Conservation (phyloP, 2,888 invertebrate species). For the Cabera pusaria region DNA sequence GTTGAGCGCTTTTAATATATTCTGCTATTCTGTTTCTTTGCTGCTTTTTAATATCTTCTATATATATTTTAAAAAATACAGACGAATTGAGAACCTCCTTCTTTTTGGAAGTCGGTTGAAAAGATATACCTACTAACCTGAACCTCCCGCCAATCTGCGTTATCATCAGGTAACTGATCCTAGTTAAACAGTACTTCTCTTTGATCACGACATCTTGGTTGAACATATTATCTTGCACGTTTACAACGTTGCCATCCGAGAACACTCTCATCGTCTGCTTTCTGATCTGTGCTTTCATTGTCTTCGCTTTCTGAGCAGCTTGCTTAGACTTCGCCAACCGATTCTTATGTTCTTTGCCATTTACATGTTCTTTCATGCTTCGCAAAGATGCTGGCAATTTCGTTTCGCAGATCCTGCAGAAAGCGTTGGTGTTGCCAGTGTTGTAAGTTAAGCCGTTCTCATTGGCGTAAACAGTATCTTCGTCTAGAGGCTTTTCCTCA, state of each 20-base stretch:
- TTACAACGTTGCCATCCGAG: constrained; percentile 2
- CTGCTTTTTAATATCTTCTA: too few species aligned
- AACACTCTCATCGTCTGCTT: constrained; percentile 19
- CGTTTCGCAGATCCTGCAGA: constrained; percentile 37
- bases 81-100: too few species aligned
- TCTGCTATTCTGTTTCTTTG: too few species aligned
- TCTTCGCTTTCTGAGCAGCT: neutral
- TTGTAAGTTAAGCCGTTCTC: constrained; percentile 38
- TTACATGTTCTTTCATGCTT: constrained; percentile 45
- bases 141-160: constrained; percentile 9
- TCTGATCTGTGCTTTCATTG: neutral
- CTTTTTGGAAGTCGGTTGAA: too few species aligned
- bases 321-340: constrained; percentile 13
- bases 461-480: constrained; percentile 30
- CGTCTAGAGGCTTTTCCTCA: constrained; percentile 3
- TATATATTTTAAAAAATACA: too few species aligned
- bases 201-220: constrained; percentile 36
- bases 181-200: constrained; percentile 33
- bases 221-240: constrained; percentile 7
- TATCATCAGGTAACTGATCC: constrained; percentile 33
- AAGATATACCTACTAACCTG: too few species aligned
- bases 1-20: too few species aligned
- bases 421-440: constrained; percentile 30
- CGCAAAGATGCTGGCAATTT: constrained; percentile 37
- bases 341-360: constrained; percentile 40